Conservation (phyloP, 2,113 vertebrate species). For the Donacobius atricapilla region DNA sequence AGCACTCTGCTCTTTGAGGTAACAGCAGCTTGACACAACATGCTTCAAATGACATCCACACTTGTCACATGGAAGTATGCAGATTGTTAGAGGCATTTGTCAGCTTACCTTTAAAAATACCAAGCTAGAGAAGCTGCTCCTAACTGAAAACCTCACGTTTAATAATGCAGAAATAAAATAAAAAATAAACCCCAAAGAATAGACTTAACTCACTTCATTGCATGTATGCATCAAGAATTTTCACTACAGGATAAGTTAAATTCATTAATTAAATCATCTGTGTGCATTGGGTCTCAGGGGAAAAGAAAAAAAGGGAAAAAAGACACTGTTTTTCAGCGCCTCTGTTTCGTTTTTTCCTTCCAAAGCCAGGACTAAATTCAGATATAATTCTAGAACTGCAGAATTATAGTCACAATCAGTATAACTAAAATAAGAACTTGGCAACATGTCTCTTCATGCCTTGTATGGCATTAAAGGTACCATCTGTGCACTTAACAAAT, state of each 20-base stretch:
- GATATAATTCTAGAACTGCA: background rate
- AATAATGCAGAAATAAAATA: background rate
- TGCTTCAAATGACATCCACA: background rate
- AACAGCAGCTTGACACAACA: background rate
- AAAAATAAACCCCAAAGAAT: background rate
- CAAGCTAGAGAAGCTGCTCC: background rate
- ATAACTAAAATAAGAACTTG: constrained; percentile 43
- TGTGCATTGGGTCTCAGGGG: background rate
- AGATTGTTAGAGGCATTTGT: background rate
- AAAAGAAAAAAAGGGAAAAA: background rate
- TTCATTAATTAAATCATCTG: background rate
- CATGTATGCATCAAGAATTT: background rate
- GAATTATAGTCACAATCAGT: background rate
- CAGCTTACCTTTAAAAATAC: background rate
- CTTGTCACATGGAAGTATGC: background rate
- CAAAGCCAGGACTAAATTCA: background rate
- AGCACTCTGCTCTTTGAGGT: background rate
- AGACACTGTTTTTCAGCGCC: background rate
- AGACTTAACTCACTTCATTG: background rate
- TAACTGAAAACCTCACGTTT: background rate
- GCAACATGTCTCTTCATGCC: constrained; percentile 20
- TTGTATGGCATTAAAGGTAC: constrained; percentile 34
- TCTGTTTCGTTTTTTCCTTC: background rate
- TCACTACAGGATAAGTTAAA: background rate
- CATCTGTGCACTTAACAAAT: constrained; percentile 20